Evolutionary conservation across 2,888 invertebrate genomes (phyloP).

Genomic region (Andrena camellia): DNA sequence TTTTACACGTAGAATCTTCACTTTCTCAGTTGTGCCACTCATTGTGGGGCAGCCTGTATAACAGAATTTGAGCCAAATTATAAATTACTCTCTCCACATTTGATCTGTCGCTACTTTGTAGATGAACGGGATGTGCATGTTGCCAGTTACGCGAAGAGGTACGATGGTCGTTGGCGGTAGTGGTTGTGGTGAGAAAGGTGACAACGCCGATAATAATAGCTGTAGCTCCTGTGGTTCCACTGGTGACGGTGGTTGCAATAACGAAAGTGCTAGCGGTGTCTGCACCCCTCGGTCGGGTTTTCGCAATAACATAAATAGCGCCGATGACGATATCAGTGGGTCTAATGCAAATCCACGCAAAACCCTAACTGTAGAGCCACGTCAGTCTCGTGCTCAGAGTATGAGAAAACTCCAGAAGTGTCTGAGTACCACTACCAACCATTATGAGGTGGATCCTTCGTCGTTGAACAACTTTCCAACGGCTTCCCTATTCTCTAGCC

Average conservation of each 20-base stretch:
- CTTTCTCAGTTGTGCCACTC: background rate
- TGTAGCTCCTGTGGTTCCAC: constrained; percentile 52
- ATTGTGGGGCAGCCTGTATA: background rate
- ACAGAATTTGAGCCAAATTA: constrained; percentile 11
- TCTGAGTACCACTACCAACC: constrained; percentile 93
- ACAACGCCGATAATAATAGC: constrained; percentile 57
- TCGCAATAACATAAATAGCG: constrained; percentile 56
- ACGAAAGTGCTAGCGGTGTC: constrained; percentile 59
- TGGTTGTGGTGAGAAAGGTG: constrained; percentile 59
- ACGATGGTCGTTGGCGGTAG: constrained; percentile 75
- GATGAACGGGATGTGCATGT: constrained; percentile 93
- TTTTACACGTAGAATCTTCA: background rate
- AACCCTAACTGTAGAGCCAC: constrained; percentile 86
- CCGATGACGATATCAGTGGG: constrained; percentile 61
- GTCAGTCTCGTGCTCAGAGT: constrained; percentile 97
- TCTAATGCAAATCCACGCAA: constrained; percentile 74
- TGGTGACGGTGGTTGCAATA: constrained; percentile 54
- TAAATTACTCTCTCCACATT: constrained; percentile 42
- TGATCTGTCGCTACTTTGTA: constrained; percentile 85
- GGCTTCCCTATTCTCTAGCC: constrained; percentile 80
- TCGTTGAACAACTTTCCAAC: constrained; percentile 75
- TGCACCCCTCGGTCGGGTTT: constrained; percentile 62
- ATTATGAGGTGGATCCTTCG: constrained; percentile 87
- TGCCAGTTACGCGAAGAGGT: constrained; percentile 87
- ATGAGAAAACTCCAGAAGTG: constrained; percentile 97